phyloP scores from a whole-genome alignment of 1,140 invertebrate species.

The Trichomalopsis sarcophagae region DNA sequence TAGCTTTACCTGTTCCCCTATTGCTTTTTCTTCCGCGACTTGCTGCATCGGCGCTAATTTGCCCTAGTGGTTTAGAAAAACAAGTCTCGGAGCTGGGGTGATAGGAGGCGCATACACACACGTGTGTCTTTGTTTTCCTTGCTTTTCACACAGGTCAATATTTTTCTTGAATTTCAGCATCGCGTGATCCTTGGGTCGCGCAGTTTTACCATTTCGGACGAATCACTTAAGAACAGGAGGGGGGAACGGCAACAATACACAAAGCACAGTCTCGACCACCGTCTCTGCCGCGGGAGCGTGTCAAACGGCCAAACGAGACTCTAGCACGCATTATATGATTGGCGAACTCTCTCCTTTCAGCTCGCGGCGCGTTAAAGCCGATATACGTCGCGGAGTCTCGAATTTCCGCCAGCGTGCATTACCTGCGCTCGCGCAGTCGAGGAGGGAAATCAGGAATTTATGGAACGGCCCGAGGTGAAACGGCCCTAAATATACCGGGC shows the following conservation, averaged over 20 bases:
- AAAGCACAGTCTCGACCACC: neutral
- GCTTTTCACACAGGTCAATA: neutral
- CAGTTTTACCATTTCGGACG: neutral
- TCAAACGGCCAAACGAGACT: conserved; percentile 36
- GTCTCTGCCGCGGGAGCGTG: neutral
- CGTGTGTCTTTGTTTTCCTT: too few relatives aligned
- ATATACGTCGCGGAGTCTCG: conserved; percentile 61
- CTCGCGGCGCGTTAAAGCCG: conserved; percentile 60
- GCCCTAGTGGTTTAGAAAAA: too few relatives aligned
- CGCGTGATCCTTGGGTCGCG: neutral
- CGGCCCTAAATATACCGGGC: conserved; percentile 63
- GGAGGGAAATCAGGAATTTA: conserved; percentile 64
- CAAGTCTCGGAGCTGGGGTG: too few relatives aligned
- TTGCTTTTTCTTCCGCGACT: too few relatives aligned
- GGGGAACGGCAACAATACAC: neutral
- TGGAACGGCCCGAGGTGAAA: conserved; percentile 60
- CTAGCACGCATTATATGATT: conserved; percentile 41
- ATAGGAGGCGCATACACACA: too few relatives aligned
- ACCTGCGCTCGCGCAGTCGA: neutral
- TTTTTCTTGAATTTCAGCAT: neutral
- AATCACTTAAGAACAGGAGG: neutral
- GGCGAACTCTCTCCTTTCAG: conserved; percentile 26
- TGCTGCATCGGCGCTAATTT: too few relatives aligned
- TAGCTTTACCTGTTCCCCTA: neutral
- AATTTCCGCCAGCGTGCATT: conserved; percentile 62